Evolutionary conservation across 1,140 invertebrate genomes (phyloP).

Genomic region (Drosophila equinoxialis): DNA sequence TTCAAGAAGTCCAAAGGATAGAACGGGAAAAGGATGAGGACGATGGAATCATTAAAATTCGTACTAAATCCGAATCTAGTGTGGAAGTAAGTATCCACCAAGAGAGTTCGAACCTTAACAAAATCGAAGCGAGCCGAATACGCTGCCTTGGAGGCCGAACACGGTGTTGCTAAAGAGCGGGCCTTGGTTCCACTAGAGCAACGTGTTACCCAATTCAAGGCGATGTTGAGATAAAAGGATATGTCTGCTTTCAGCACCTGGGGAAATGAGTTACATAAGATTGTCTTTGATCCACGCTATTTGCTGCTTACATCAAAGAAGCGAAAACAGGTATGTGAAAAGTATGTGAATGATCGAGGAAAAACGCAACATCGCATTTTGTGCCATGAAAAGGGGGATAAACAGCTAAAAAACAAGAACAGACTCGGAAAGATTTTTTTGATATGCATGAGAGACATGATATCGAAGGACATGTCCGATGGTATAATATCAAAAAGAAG

Average conservation of each 20-base stretch:
- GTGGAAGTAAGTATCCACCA: slow-evolving; percentile 86
- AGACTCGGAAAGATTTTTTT: too few species aligned
- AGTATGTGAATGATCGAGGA: slow-evolving; percentile 99
- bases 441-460: too few species aligned
- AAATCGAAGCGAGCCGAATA: slow-evolving; percentile 85
- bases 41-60: slow-evolving; percentile 82
- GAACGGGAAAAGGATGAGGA: slow-evolving; percentile 67
- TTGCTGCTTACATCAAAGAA: slow-evolving; percentile 97
- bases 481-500: too few species aligned
- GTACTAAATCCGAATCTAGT: slow-evolving; percentile 85
- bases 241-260: slow-evolving; percentile 99
- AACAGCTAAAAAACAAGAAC: slow-evolving; percentile 91
- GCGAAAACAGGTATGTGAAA: slow-evolving; percentile 97
- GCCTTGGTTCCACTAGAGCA: slow-evolving; percentile 97
- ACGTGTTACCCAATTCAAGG: slow-evolving; percentile 96
- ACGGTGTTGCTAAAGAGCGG: slow-evolving; percentile 96
- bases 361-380: slow-evolving; percentile 90
- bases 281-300: slow-evolving; percentile 98
- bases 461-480: too few species aligned
- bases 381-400: slow-evolving; percentile 96
- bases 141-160: slow-evolving; percentile 97
- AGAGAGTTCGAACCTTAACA: slow-evolving; percentile 84
- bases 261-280: slow-evolving; percentile 99
- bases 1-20: slow-evolving; percentile 40
- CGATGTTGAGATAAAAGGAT: slow-evolving; percentile 98